phyloP scores from a whole-genome alignment of 2,113 vertebrate genomes.

The Limanda limanda region DNA sequence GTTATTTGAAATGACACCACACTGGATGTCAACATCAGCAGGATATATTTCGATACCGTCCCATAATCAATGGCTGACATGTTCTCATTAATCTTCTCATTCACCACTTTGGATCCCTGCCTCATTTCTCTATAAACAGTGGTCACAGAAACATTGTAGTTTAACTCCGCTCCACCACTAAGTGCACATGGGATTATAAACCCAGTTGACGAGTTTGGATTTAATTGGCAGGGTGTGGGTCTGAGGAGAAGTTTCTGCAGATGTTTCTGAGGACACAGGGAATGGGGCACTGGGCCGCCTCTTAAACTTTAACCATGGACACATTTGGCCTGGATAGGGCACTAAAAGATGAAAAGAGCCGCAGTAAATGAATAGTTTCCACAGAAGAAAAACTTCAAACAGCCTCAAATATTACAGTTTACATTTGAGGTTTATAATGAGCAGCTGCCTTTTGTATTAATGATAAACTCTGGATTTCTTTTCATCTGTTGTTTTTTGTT shows the following conservation, averaged over 20 bases:
- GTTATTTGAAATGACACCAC: slow-evolving; percentile 33
- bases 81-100: neutral
- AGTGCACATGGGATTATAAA: slow-evolving; percentile 3
- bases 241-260: slow-evolving; percentile 16
- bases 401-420: slow-evolving; percentile 50
- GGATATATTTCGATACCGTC: slow-evolving; percentile 23
- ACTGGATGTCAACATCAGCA: slow-evolving; percentile 14
- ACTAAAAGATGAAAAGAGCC: slow-evolving; percentile 58
- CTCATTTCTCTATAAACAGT: slow-evolving; percentile 6
- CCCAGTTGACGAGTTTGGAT: slow-evolving; percentile 1
- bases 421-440: slow-evolving; percentile 35
- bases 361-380: slow-evolving; percentile 57
- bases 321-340: slow-evolving; percentile 52
- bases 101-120: neutral
- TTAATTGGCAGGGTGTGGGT: slow-evolving; percentile 36
- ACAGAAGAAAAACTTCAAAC: slow-evolving; percentile 67
- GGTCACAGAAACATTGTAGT: slow-evolving; percentile 15
- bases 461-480: slow-evolving; percentile 28
- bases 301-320: slow-evolving; percentile 57
- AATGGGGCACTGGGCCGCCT: slow-evolving; percentile 21
- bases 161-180: slow-evolving; percentile 10
- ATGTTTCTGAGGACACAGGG: slow-evolving; percentile 26
- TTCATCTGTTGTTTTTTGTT: slow-evolving; percentile 5
- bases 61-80: neutral
- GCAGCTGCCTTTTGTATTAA: slow-evolving; percentile 55